These are phyloP conservation scores for Montipora capricornis DNA, from an alignment of 64 coral and sea anemone species.

Conservation along the genomic window DNA sequence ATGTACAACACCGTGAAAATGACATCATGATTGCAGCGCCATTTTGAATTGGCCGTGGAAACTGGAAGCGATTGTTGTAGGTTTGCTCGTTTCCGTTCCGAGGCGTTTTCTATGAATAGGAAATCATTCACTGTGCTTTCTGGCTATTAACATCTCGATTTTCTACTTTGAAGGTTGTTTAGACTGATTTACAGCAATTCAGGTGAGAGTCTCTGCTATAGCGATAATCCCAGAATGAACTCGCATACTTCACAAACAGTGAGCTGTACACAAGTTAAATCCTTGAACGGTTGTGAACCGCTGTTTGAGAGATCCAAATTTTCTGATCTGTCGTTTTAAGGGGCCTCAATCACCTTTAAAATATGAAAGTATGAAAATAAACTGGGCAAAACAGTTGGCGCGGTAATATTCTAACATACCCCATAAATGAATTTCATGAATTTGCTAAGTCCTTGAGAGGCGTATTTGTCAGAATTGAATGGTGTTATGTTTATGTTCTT, in stretches of 20 bases:
- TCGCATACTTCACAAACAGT: conserved; percentile 25
- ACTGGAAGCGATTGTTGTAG: conserved; percentile 21
- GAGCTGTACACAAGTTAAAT: background rate
- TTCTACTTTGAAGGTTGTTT: background rate
- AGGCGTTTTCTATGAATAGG: background rate
- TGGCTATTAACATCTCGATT: background rate
- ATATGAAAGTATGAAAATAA: no score
- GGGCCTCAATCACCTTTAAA: background rate
- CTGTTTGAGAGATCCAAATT: background rate
- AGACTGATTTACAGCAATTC: background rate
- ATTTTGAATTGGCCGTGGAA: conserved; percentile 28
- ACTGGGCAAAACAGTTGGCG: no score
- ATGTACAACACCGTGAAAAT: background rate
- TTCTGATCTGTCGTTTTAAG: background rate
- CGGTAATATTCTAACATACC: no score
- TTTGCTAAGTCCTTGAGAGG: no score
- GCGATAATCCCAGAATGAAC: background rate
- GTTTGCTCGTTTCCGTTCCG: conserved; percentile 8
- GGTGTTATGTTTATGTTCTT: no score
- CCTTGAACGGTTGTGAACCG: no score
- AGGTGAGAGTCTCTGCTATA: conserved; percentile 1
- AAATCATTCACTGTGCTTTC: background rate
- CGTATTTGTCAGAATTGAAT: no score
- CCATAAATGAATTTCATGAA: no score
- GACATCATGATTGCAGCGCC: conserved; percentile 25